A percentile compares a stretch with the other conserved stretches of the same genome.
Conservation (phyloP, 2,888 invertebrate species). For the Hyles lineata region DNA sequence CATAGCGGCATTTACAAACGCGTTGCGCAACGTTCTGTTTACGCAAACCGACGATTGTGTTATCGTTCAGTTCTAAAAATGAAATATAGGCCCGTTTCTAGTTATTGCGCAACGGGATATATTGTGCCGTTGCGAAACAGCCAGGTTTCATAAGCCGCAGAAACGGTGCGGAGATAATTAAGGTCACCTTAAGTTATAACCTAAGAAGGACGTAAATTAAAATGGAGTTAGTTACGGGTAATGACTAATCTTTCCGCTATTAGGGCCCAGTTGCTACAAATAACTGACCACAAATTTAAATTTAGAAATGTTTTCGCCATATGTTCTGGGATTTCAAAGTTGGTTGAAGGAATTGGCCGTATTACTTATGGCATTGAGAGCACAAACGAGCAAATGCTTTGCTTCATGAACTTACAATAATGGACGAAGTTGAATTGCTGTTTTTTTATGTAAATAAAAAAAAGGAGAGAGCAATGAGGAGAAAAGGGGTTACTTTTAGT, state of each 20-base stretch:
- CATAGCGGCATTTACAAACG: constrained; percentile 16
- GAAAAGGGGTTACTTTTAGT: too few species aligned
- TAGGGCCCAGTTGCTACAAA: too few species aligned
- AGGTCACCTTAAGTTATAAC: constrained; percentile 10
- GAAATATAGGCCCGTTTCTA: constrained; percentile 3
- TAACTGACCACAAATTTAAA: too few species aligned
- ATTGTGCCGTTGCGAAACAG: background rate
- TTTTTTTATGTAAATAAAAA: too few species aligned
- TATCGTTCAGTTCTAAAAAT: constrained; percentile 19
- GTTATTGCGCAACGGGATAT: constrained; percentile 17
- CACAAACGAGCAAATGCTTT: too few species aligned
- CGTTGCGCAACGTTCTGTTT: constrained; percentile 12
- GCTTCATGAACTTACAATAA: too few species aligned
- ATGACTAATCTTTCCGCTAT: background rate
- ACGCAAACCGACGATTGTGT: constrained; percentile 22
- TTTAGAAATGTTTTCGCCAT: too few species aligned
- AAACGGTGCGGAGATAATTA: constrained; percentile 14
- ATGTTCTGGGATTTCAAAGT: too few species aligned
- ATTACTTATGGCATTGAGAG: too few species aligned
- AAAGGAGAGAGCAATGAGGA: too few species aligned
- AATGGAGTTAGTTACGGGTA: background rate
- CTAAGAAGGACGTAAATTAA: constrained; percentile 1
- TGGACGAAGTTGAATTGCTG: too few species aligned
- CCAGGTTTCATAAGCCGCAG: constrained; percentile 7
- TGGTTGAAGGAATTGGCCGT: too few species aligned